These are phyloP conservation scores for Xestia sexstrigata DNA, from an alignment of 2,888 invertebrate genomes.

Conservation along the genomic window DNA sequence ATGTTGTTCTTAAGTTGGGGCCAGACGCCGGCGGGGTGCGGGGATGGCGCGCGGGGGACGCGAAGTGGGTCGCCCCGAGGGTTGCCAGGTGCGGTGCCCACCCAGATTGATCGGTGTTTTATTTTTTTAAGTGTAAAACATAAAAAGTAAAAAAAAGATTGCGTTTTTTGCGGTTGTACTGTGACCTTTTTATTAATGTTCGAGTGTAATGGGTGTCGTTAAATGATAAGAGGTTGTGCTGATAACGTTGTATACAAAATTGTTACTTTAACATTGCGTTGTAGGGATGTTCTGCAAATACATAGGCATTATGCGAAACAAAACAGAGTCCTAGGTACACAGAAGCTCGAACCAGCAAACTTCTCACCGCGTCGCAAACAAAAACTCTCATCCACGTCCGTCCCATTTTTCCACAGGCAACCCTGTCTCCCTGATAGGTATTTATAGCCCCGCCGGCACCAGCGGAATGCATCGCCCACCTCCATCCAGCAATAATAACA, in stretches of 20 bases:
- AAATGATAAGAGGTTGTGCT: constrained; percentile 30
- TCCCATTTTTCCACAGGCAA: constrained; percentile 63
- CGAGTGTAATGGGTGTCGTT: constrained; percentile 33
- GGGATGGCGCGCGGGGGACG: constrained; percentile 65
- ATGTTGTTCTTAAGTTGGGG: constrained; percentile 71
- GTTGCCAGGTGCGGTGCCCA: constrained; percentile 66
- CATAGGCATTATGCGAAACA: neutral
- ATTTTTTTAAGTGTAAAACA: constrained; percentile 51
- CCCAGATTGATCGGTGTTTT: constrained; percentile 57
- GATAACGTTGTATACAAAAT: constrained; percentile 15
- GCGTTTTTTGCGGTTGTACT: constrained; percentile 33
- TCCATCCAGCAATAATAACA: constrained; percentile 79
- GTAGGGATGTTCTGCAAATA: neutral
- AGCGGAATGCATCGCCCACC: constrained; percentile 83
- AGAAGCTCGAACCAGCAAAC: constrained; percentile 16
- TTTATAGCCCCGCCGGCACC: constrained; percentile 75
- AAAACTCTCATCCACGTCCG: constrained; percentile 37
- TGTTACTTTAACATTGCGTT: constrained; percentile 3
- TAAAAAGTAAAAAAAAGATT: constrained; percentile 52
- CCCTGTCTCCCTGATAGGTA: constrained; percentile 72
- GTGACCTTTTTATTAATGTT: constrained; percentile 48
- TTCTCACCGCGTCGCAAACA: constrained; percentile 13
- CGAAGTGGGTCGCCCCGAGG: constrained; percentile 72
- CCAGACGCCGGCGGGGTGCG: constrained; percentile 58
- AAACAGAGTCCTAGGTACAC: neutral